phyloP scores from a whole-genome alignment of 2,113 vertebrate genomes.

The Recurvirostra avosetta region DNA sequence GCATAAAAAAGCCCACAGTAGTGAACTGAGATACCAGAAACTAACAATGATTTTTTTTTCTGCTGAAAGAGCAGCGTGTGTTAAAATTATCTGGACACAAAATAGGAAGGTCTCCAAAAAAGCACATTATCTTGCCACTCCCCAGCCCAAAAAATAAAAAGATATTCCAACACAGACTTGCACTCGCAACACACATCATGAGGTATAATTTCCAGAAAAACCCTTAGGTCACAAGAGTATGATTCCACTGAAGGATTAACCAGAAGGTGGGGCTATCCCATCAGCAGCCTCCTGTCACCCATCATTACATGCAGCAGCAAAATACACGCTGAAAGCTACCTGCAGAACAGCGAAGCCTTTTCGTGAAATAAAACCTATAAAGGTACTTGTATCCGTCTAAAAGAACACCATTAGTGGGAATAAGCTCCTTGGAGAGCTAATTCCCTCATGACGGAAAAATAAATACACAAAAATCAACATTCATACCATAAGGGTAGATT shows the following conservation, averaged over 20 bases:
- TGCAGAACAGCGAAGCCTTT: not conserved
- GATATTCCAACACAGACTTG: not conserved
- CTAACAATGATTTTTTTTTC: not conserved
- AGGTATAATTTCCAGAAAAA: not conserved
- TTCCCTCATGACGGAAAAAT: not conserved
- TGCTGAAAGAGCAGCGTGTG: not conserved
- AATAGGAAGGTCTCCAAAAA: not conserved
- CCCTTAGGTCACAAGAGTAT: not conserved
- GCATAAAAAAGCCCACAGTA: not conserved
- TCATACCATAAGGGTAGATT: not conserved
- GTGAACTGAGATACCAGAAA: not conserved
- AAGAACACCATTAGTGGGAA: not conserved
- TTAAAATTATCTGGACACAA: not conserved
- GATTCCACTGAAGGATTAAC: not conserved
- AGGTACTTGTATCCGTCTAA: not conserved
- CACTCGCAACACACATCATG: not conserved
- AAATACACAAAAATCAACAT: not conserved
- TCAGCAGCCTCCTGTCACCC: not conserved
- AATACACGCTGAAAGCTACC: not conserved
- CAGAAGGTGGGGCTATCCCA: constrained; percentile 4
- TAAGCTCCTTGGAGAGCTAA: accelerated
- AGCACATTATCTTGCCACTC: not conserved
- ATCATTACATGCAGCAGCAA: not conserved
- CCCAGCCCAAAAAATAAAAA: not conserved
- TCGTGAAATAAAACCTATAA: not conserved